These are phyloP conservation scores for Nixonia krombeini DNA, from an alignment of 1,140 invertebrate genomes.

Conservation along the genomic window DNA sequence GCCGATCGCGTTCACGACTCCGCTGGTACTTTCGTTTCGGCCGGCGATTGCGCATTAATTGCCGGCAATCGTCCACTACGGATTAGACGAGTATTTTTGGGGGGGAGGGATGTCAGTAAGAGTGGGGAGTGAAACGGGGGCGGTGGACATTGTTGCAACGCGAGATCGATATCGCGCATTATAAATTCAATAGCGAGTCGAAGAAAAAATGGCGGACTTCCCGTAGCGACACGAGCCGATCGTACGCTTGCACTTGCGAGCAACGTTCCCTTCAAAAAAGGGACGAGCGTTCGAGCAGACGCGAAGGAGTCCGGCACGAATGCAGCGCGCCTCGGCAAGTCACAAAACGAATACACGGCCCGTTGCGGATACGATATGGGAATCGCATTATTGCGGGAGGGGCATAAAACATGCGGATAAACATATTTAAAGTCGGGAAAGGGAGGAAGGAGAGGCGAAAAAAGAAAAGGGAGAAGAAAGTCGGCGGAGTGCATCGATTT, in stretches of 20 bases:
- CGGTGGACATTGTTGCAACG: too few relatives aligned
- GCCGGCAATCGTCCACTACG: too few relatives aligned
- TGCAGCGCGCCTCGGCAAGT: slow-evolving; percentile 14
- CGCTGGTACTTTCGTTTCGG: too few relatives aligned
- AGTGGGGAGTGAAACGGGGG: too few relatives aligned
- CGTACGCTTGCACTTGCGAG: slow-evolving; percentile 2
- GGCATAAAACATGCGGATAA: slow-evolving; percentile 55
- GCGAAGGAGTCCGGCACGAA: slow-evolving; percentile 7
- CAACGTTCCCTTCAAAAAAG: slow-evolving; percentile 1
- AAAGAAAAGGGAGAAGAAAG: slow-evolving; percentile 4
- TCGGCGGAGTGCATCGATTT: slow-evolving; percentile 28
- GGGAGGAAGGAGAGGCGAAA: slow-evolving; percentile 22
- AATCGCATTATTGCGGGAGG: slow-evolving; percentile 51
- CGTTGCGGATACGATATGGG: slow-evolving; percentile 42
- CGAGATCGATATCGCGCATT: too few relatives aligned
- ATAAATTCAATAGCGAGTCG: too few relatives aligned
- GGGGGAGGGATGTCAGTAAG: too few relatives aligned
- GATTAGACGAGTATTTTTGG: too few relatives aligned
- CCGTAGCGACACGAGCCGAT: not conserved
- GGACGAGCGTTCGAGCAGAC: not conserved
- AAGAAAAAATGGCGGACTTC: not conserved
- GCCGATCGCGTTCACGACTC: too few relatives aligned
- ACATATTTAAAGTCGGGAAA: slow-evolving; percentile 49
- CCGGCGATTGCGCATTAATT: too few relatives aligned
- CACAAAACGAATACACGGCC: slow-evolving; percentile 39